Conservation (phyloP, 2,888 invertebrate genomes). For the Acanthopleura granulata region DNA sequence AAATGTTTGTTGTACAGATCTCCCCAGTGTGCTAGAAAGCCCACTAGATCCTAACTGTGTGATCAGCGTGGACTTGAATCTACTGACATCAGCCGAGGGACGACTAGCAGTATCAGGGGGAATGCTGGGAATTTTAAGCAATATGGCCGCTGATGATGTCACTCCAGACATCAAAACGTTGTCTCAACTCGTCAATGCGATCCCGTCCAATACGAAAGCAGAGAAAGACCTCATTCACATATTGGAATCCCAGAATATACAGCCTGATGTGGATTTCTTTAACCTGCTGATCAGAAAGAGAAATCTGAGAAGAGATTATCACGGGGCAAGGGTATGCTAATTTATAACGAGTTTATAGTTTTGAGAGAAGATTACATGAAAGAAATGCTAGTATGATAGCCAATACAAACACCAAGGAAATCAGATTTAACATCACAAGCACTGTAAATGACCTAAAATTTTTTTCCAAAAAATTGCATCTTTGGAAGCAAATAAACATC, state of each 20-base stretch:
- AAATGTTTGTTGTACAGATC: too few species aligned
- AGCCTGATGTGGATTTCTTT: slow-evolving; percentile 85
- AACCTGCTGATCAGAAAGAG: slow-evolving; percentile 89
- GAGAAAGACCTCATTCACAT: slow-evolving; percentile 79
- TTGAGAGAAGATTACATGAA: too few species aligned
- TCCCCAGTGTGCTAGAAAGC: too few species aligned
- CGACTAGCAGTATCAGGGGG: slow-evolving; percentile 81
- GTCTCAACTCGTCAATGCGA: slow-evolving; percentile 80
- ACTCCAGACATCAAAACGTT: slow-evolving; percentile 84
- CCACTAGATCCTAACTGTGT: background rate
- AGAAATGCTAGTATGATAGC: too few species aligned
- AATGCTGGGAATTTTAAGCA: slow-evolving; percentile 79
- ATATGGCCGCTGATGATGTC: slow-evolving; percentile 79
- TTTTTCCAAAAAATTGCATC: too few species aligned
- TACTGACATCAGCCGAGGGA: slow-evolving; percentile 25
- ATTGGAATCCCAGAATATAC: slow-evolving; percentile 73
- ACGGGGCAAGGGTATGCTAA: slow-evolving; percentile 78
- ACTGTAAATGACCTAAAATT: too few species aligned
- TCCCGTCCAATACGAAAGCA: slow-evolving; percentile 77
- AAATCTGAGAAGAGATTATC: slow-evolving; percentile 78
- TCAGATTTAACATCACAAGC: too few species aligned
- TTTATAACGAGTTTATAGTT: too few species aligned
- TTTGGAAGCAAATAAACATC: too few species aligned
- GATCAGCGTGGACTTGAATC: background rate
- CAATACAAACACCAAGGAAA: too few species aligned